Evolutionary conservation across 2,113 vertebrate species (phyloP), one percentile per base, ranked within the genome.

Genomic region (Baryphthengus martii): DNA sequence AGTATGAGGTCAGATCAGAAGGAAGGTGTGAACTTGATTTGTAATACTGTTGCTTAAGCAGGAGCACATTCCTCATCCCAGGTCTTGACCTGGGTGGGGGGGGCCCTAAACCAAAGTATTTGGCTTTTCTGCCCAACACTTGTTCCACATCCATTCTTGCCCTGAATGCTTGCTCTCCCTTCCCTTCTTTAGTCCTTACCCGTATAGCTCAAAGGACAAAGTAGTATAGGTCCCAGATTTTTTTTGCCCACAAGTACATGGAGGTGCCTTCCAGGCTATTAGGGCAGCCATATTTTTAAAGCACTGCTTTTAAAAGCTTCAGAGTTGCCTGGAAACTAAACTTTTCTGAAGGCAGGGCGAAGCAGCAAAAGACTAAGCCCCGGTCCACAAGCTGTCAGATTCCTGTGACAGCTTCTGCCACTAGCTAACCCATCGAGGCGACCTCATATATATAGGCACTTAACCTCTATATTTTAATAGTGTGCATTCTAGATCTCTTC

Each of bases 391-490:
- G 66, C 63, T 85, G 80, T 83, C 92, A 95, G 67, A 73, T 62
- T 84, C 62, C 70, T 62, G 4, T 76, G 79, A 87, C 70, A 86
- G 82, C 88, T 93, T 70, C 89, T 94, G 62, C 83, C 85, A 70
- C 73, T 67, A 85, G 76, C 77, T 92, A 85, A 53, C 25, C 84
- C 66, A 83, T 71, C 80, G 73, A 62, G 39, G 89, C 4, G 17
- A 68, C 74, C 63, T 79, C 20, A 40, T 17, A 53, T 11, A 66
- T 18, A 73, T 0, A 93, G 55, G 42, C 66, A 94, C 49, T 92
- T 89, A 85, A 96, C 61, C 76, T 76, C 55, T 50, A 0, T 52
- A 37, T 49, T 85, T 77, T 56, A 78, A 52, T 68, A 44, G 40
- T 53, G 75, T 19, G 25, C 18, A 53, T 72, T 74, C 33, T 70